phyloP scores from a whole-genome alignment of 2,797 vertebrate species.

The Agapornis canus region DNA sequence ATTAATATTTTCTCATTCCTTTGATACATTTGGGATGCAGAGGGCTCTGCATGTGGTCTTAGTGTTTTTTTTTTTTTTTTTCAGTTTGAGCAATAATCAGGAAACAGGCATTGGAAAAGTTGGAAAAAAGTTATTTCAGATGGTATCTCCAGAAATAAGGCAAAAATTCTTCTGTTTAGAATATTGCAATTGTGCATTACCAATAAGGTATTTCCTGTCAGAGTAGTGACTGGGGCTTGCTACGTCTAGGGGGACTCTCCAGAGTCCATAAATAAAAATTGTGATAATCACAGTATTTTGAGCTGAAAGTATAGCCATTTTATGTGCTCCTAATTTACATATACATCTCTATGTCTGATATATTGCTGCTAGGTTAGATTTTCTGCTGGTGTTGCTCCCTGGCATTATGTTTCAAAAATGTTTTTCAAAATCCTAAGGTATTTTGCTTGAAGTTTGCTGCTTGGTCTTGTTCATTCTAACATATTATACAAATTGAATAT shows the following conservation, averaged over 20 bases:
- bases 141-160: constrained; percentile 10
- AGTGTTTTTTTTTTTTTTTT: background rate
- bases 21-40: background rate
- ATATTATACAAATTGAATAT: background rate
- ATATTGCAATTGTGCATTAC: background rate
- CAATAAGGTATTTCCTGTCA: background rate
- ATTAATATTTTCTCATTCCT: background rate
- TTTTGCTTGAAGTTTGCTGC: background rate
- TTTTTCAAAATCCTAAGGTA: background rate
- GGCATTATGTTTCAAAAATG: background rate
- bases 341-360: background rate
- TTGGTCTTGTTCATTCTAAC: background rate
- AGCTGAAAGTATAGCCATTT: background rate
- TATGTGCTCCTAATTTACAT: background rate
- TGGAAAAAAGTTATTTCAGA: background rate
- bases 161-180: constrained; percentile 18
- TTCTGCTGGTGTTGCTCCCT: background rate
- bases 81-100: background rate
- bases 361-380: background rate
- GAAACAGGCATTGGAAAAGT: background rate
- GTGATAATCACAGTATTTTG: background rate
- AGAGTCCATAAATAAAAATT: background rate
- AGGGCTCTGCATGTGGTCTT: background rate
- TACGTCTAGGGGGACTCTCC: background rate
- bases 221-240: background rate